These are phyloP conservation scores for Sycon ciliatum DNA, from an alignment of 37 sponge, comb jelly and placozoan genomes.

Conservation along the genomic window DNA sequence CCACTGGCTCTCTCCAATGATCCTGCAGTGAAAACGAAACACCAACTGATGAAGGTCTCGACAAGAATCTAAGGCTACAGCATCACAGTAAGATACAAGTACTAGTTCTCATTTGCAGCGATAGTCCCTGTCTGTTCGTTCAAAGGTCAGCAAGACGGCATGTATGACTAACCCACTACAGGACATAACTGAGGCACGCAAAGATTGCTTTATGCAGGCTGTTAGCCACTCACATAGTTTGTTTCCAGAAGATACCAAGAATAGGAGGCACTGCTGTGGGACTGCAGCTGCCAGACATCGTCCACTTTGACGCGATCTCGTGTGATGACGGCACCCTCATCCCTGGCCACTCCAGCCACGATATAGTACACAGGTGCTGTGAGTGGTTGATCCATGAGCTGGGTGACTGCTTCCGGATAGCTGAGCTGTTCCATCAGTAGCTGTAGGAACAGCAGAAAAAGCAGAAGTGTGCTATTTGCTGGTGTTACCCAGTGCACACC, in stretches of 20 bases:
- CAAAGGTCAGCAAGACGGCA: no score
- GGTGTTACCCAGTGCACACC: no score
- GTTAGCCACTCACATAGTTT: slow-evolving; percentile 44
- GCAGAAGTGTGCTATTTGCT: background rate
- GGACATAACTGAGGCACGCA: no score
- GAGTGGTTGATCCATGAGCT: slow-evolving; percentile 21
- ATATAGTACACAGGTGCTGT: slow-evolving; percentile 62
- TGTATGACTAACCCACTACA: no score
- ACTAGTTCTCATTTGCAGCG: no score
- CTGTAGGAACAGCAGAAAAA: slow-evolving; percentile 2
- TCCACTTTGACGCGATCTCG: slow-evolving; percentile 32
- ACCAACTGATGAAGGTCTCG: no score
- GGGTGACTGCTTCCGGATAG: slow-evolving; percentile 31
- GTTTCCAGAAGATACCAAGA: slow-evolving; percentile 60
- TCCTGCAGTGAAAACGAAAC: slow-evolving; percentile 32
- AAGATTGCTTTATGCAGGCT: no score
- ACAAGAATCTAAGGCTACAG: no score
- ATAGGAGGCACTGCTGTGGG: background rate
- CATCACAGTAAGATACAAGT: no score
- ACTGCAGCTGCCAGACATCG: slow-evolving; percentile 22
- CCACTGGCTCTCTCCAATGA: slow-evolving; percentile 30
- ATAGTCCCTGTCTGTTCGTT: no score
- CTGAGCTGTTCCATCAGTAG: slow-evolving; percentile 14
- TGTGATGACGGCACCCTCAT: slow-evolving; percentile 45
- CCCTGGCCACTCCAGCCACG: slow-evolving; percentile 33